These are phyloP conservation scores for Byasa hedistus DNA, from an alignment of 2,888 invertebrate genomes.

Conservation along the genomic window DNA sequence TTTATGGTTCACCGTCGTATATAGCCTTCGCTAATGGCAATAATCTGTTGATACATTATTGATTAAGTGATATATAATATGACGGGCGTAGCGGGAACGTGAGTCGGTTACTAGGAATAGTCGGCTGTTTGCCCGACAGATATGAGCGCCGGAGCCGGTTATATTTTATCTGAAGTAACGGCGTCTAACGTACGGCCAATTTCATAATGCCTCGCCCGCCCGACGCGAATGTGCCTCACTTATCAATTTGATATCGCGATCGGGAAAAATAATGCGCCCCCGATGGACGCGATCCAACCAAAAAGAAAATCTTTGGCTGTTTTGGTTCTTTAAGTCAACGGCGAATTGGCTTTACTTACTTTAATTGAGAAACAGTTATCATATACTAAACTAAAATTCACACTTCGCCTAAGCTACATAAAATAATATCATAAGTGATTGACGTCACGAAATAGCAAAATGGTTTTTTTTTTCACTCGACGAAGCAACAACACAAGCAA, in stretches of 20 bases:
- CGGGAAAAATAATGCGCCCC: slow-evolving; percentile 70
- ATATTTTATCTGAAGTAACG: slow-evolving; percentile 79
- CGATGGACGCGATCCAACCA: slow-evolving; percentile 47
- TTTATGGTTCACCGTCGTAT: slow-evolving; percentile 27
- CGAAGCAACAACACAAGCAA: too few relatives aligned
- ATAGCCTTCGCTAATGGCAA: slow-evolving; percentile 37
- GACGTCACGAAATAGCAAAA: too few relatives aligned
- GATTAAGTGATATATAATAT: slow-evolving; percentile 60
- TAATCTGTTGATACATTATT: slow-evolving; percentile 52
- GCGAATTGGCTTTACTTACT: neutral
- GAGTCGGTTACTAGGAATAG: slow-evolving; percentile 56
- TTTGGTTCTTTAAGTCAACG: neutral
- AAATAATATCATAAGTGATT: neutral
- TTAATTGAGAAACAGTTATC: neutral
- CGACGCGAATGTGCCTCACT: slow-evolving; percentile 74
- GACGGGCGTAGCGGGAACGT: slow-evolving; percentile 58
- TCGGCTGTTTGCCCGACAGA: slow-evolving; percentile 62
- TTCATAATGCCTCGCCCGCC: slow-evolving; percentile 76
- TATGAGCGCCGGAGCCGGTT: slow-evolving; percentile 73
- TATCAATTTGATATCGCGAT: slow-evolving; percentile 79
- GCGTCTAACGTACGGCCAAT: slow-evolving; percentile 79
- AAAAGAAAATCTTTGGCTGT: slow-evolving; percentile 15
- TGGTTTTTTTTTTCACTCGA: too few relatives aligned
- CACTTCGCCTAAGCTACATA: neutral
- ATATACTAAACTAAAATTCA: neutral